These are phyloP conservation scores for Eidolon helvum DNA, from an alignment of 2,113 vertebrate species.

Conservation along the genomic window DNA sequence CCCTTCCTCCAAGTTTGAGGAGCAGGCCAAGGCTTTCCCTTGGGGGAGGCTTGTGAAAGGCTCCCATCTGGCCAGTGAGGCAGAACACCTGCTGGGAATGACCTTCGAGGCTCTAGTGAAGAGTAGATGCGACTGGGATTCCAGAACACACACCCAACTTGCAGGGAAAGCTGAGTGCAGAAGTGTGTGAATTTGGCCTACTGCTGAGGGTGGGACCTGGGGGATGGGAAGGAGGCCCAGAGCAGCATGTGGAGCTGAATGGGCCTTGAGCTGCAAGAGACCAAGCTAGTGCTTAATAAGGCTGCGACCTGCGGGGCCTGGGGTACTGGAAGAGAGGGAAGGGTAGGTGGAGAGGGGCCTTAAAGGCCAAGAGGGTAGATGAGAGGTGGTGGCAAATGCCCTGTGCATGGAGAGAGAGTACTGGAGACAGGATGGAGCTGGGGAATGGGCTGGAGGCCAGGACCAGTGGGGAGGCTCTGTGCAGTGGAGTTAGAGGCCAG, in stretches of 20 bases:
- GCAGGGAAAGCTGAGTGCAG: not conserved
- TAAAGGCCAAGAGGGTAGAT: not conserved
- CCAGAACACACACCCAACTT: not conserved
- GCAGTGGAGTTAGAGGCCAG: not conserved
- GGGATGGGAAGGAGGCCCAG: not conserved
- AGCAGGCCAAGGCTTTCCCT: not conserved
- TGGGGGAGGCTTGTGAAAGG: not conserved
- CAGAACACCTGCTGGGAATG: not conserved
- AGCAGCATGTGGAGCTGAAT: not conserved
- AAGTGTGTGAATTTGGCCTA: not conserved
- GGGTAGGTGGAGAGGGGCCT: not conserved
- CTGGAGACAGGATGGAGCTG: not conserved
- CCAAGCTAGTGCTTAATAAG: not conserved
- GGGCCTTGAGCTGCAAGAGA: not conserved
- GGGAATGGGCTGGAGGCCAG: not conserved
- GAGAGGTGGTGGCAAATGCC: not conserved
- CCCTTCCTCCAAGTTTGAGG: not conserved
- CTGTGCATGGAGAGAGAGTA: not conserved
- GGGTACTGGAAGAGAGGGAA: not conserved
- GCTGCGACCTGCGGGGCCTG: not conserved
- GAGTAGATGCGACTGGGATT: accelerated
- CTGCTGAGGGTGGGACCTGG: not conserved
- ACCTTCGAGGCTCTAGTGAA: not conserved
- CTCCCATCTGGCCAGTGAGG: not conserved
- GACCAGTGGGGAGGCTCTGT: not conserved